Conservation (phyloP, 2,113 vertebrate genomes). For the Labrus mixtus region DNA sequence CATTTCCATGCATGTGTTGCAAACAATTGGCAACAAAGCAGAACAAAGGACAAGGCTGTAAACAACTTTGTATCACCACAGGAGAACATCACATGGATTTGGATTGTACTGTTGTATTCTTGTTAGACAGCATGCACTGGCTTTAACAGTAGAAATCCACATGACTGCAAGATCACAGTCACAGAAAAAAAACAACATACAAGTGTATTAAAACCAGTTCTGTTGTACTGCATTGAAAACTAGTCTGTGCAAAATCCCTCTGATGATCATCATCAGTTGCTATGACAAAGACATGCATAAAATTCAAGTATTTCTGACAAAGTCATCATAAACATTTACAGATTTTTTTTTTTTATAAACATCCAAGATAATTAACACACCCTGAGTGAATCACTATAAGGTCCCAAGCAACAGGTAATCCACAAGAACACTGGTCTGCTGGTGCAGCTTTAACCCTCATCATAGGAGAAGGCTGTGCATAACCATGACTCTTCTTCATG, state of each 20-base stretch:
- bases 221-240: conserved; percentile 46
- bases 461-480: conserved; percentile 28
- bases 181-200: conserved; percentile 29
- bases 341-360: conserved; percentile 32
- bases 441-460: conserved; percentile 31
- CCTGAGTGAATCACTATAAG: conserved; percentile 67
- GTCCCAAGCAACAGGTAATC: conserved; percentile 44
- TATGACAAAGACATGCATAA: conserved; percentile 55
- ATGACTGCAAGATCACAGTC: conserved; percentile 36
- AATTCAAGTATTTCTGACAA: conserved; percentile 74
- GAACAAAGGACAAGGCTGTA: conserved; percentile 37
- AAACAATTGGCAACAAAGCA: conserved; percentile 48
- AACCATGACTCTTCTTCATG: conserved; percentile 12
- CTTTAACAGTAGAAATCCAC: conserved; percentile 35
- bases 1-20: conserved; percentile 58
- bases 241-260: conserved; percentile 53
- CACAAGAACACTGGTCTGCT: conserved; percentile 12
- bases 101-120: conserved; percentile 28
- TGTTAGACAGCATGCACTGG: conserved; percentile 52
- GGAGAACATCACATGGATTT: conserved; percentile 46
- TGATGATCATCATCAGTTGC: conserved; percentile 30
- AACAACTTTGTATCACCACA: conserved; percentile 52
- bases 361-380: conserved; percentile 39
- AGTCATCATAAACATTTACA: conserved; percentile 36
- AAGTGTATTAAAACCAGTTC: conserved; percentile 37